phyloP scores from a whole-genome alignment of 2,888 invertebrate species.

The Aleiodes testaceus region DNA sequence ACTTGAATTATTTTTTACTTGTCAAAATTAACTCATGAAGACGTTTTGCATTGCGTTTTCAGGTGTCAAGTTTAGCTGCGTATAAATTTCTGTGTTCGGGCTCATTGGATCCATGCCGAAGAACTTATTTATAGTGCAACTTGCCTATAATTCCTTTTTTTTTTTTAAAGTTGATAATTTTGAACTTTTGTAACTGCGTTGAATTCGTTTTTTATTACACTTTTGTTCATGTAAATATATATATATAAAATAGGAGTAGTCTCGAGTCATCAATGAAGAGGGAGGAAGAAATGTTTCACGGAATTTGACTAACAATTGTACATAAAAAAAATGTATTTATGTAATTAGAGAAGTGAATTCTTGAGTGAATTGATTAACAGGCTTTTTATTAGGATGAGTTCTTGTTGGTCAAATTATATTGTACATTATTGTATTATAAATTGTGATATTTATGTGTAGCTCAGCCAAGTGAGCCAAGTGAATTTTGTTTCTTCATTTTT shows the following conservation, averaged over 20 bases:
- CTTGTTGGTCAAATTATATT: slow-evolving; percentile 46
- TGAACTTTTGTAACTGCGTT: slow-evolving; percentile 7
- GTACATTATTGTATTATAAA: slow-evolving; percentile 71
- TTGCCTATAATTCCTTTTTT: slow-evolving; percentile 64
- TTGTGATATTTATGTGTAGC: slow-evolving; percentile 63
- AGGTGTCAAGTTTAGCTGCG: slow-evolving; percentile 86
- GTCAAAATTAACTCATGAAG: slow-evolving; percentile 26
- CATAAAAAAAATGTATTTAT: slow-evolving; percentile 63
- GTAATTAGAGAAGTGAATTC: slow-evolving; percentile 59
- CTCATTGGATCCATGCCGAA: slow-evolving; percentile 62
- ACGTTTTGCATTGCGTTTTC: slow-evolving; percentile 60
- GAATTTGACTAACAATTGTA: slow-evolving; percentile 44
- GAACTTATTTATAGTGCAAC: slow-evolving; percentile 68
- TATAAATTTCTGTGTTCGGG: slow-evolving; percentile 73
- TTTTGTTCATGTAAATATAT: slow-evolving; percentile 30
- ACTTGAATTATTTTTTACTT: background rate
- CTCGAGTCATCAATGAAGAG: slow-evolving; percentile 16
- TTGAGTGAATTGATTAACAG: slow-evolving; percentile 5
- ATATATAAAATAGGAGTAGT: slow-evolving; percentile 27
- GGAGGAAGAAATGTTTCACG: background rate
- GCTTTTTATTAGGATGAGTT: slow-evolving; percentile 29
- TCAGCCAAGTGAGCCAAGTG: background rate
- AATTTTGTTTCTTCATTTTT: slow-evolving; percentile 10
- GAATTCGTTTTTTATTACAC: background rate
- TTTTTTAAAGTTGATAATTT: slow-evolving; percentile 57